These are phyloP conservation scores for Patagioenas fasciata DNA, from an alignment of 2,113 vertebrate species.

Conservation along the genomic window DNA sequence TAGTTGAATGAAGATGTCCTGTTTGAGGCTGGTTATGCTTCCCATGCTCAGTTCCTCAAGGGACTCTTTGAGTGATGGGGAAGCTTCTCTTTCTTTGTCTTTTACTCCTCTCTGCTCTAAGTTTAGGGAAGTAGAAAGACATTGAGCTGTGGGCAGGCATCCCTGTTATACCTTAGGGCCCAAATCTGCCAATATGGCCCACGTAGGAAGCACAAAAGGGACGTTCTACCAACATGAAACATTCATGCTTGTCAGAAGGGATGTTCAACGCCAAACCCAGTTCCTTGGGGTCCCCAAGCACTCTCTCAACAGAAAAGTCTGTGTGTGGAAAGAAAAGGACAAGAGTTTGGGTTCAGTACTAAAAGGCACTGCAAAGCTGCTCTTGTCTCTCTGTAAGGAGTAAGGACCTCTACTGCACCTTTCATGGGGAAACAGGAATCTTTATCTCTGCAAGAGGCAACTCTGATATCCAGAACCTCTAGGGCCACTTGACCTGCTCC, in stretches of 20 bases:
- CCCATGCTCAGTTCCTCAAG: rapidly evolving
- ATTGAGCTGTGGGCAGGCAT: not conserved
- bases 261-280: not conserved
- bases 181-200: not conserved
- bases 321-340: not conserved
- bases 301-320: not conserved
- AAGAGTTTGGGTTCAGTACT: not conserved
- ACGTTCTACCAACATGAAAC: not conserved
- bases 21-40: not conserved
- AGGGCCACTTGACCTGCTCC: not conserved
- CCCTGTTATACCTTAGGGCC: not conserved
- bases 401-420: not conserved
- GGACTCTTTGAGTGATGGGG: not conserved
- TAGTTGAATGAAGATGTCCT: not conserved
- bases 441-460: not conserved
- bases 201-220: not conserved
- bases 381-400: not conserved
- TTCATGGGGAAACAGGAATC: not conserved
- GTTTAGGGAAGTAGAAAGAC: not conserved
- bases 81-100: not conserved
- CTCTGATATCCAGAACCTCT: not conserved
- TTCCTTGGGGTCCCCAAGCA: not conserved
- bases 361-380: not conserved
- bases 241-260: not conserved
- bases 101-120: not conserved